phyloP scores from a whole-genome alignment of 2,113 vertebrate genomes.

The Colaptes auratus region DNA sequence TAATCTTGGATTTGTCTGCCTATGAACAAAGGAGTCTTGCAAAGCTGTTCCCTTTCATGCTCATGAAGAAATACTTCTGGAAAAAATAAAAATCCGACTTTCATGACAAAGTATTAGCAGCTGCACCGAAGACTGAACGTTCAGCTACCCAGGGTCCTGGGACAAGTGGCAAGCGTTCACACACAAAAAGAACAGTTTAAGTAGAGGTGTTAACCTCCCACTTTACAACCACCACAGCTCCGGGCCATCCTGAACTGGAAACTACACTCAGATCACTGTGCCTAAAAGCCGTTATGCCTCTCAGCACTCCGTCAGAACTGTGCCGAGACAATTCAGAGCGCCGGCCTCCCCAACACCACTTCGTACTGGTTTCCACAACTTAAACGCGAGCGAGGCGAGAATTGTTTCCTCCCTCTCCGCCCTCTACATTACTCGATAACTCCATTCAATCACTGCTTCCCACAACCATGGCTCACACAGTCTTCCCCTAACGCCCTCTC shows the following conservation, averaged over 20 bases:
- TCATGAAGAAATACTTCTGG: neutral
- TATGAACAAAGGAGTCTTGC: neutral
- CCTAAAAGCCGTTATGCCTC: neutral
- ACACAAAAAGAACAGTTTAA: neutral
- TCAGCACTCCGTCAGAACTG: neutral
- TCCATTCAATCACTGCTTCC: neutral
- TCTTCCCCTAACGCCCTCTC: neutral
- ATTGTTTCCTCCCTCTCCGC: neutral
- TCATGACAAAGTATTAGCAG: neutral
- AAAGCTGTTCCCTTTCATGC: neutral
- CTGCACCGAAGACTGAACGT: neutral
- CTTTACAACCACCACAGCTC: neutral
- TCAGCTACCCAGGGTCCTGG: neutral
- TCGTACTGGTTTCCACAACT: neutral
- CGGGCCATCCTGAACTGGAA: neutral
- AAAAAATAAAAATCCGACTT: neutral
- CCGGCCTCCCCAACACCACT: neutral
- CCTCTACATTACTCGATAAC: neutral
- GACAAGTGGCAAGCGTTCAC: neutral
- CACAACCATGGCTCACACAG: neutral
- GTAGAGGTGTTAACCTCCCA: accelerated
- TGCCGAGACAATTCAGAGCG: neutral
- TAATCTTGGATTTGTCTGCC: neutral
- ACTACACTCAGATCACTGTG: neutral
- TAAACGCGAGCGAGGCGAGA: too few species aligned